Percentiles rank a stretch among this genome's conserved stretches.
Evolutionary conservation across 2,797 vertebrate genomes (phyloP).

Genomic region (Tachyglossus aculeatus): DNA sequence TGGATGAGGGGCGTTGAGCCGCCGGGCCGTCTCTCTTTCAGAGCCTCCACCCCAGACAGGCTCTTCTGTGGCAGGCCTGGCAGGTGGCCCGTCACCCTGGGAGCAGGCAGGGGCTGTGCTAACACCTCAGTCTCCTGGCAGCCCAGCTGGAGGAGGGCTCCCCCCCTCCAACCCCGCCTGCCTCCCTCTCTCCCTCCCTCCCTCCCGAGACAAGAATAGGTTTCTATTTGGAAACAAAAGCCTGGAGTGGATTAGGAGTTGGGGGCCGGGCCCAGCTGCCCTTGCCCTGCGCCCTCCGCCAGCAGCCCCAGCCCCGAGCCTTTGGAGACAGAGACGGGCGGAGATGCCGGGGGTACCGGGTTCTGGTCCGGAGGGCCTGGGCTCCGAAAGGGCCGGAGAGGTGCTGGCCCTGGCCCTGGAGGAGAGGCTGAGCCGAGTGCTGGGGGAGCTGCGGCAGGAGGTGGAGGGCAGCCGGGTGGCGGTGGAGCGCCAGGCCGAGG

Average conservation of each 20-base stretch:
- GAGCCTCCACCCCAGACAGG: background rate
- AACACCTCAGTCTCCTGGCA: background rate
- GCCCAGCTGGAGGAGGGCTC: background rate
- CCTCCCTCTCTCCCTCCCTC: background rate
- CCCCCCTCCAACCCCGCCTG: conserved; percentile 11
- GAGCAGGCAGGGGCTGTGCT: background rate
- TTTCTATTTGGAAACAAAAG: conserved; percentile 63
- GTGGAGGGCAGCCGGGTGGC: conserved; percentile 76
- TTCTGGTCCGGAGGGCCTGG: conserved; percentile 37
- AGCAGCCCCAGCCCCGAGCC: conserved; percentile 30
- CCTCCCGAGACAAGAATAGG: conserved; percentile 60
- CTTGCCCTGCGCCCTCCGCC: conserved; percentile 62
- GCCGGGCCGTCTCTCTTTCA: too few species aligned
- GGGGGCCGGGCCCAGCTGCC: conserved; percentile 53
- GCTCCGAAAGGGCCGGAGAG: background rate
- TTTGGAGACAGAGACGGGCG: background rate
- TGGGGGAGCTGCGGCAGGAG: conserved; percentile 81
- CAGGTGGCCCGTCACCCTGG: background rate
- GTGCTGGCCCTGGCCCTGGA: conserved; percentile 61
- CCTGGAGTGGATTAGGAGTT: conserved; percentile 45
- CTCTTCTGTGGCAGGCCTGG: too few species aligned
- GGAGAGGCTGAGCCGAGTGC: conserved; percentile 62
- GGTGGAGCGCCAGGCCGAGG: conserved; percentile 76
- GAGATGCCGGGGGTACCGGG: conserved; percentile 48
- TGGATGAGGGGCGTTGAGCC: too few species aligned